Evolutionary conservation across 2,797 vertebrate genomes (phyloP).

Genomic region (Notolepis coatsorum): DNA sequence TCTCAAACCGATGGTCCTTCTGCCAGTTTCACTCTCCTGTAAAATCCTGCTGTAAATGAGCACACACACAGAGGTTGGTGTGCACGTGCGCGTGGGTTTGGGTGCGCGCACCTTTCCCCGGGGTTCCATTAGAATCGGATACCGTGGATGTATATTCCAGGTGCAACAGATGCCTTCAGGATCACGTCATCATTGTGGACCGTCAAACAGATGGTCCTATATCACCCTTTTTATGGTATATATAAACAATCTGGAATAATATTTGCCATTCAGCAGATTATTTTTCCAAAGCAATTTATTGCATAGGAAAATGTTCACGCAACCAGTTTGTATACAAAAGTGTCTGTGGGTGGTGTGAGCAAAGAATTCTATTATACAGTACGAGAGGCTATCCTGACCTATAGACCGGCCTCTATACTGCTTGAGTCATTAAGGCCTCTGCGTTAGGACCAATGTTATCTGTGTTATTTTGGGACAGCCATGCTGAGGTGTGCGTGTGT

Average conservation of each 20-base stretch:
- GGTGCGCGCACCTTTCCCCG: not conserved
- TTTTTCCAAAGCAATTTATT: too few species aligned
- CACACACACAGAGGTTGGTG: not conserved
- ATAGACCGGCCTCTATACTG: too few species aligned
- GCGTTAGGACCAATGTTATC: conserved; percentile 42
- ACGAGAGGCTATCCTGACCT: too few species aligned
- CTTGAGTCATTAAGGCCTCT: conserved; percentile 14
- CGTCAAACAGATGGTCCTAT: conserved; percentile 29
- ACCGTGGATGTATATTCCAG: conserved; percentile 28
- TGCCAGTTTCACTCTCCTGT: conserved; percentile 9
- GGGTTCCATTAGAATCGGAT: conserved; percentile 27
- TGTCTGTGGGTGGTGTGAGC: not conserved
- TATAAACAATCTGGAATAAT: too few species aligned
- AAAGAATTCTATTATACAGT: not conserved
- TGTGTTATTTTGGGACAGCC: conserved; percentile 49
- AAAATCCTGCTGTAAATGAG: not conserved
- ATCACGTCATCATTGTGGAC: conserved; percentile 22
- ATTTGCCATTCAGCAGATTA: too few species aligned
- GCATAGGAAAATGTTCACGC: not conserved
- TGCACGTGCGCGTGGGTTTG: not conserved
- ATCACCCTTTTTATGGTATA: not conserved
- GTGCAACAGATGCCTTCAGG: conserved; percentile 39
- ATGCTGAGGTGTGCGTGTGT: conserved; percentile 12
- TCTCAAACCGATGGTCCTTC: conserved; percentile 54
- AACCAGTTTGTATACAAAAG: not conserved